Base-by-base conservation (phyloP, 2,797 vertebrate species). In the Furcifer pardalis region DNA sequence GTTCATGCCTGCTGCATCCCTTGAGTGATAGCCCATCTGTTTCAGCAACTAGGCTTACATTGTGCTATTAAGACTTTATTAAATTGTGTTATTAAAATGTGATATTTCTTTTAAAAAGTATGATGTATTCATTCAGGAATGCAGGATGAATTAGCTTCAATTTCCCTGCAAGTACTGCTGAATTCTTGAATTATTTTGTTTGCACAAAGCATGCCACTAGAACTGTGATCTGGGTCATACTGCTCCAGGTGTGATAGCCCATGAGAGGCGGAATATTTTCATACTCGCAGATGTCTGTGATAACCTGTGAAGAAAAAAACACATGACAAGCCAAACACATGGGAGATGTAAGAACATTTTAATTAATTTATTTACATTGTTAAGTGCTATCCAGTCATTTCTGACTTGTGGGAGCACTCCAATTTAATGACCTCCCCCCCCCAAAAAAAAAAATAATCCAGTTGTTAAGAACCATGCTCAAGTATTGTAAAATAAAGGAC, bases 1-100 rank as follows among this genome's bases (percentile, higher is more conserved):
- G 77, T 72, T 8, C 49, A 81, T 65, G 85, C 77, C 23, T 84
- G 27, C 6, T 0, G 72, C 37, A 79, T 81, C 56, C 35, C 86
- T 84, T 17, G 90, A 82, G 77, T 35, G 83, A 83, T 78, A 89
- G 91, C 87, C 82, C 89, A 87, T 90, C 87, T 94, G 91, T 89
- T 79, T 56, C 68, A 0, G 0, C 73, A 77, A 86, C 82, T 77
- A 0, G 49, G 77, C 89, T 89, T 87, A 71, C 86, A 91, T 30
- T 68, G 44, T 89, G 94, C 86, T 77, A 87, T 93, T 86, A 89
- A 21, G 52, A 17, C 52, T 56, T 56, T 19, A 56, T 89, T 87
- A 73, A 87, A 91, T 27, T 63, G 44, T 89, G 94, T 86, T 81
- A 88, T 93, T 86, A 89, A 21, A 19, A 17, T 80, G 74, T 83